Evolutionary conservation across 2,888 invertebrate genomes (phyloP), one percentile per base, ranked within the genome.

Genomic region (Linhomoeus sp.): DNA sequence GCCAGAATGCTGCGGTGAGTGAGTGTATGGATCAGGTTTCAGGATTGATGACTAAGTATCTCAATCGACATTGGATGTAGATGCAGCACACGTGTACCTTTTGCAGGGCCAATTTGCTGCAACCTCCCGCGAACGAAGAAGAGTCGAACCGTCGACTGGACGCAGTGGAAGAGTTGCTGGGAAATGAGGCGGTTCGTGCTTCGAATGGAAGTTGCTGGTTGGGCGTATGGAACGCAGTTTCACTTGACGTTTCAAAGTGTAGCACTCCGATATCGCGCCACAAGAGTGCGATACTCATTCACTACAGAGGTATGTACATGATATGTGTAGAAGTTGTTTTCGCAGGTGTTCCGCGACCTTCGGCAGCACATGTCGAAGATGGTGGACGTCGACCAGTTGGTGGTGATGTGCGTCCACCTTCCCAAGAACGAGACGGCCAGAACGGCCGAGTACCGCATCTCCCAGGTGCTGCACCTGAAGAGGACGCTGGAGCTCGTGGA

Each of bases 371-470:
- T 72, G 14, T 53, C 59, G 15, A 58, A 78, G 56, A 72, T 86
- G 49, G 68, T 75, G 2, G 81, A 82, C 52, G 73, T 84, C n/a
- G 85, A 87, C 58, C 77, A 77, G 59, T 72, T 86, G 20, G 68
- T 86, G 19, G 72, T 77, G 3, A 69, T 73, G 43, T 64, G 60
- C 56, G 53, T 63, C 5, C 62, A 64, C 45, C 56, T 62, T 5
- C 60, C 58, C 1, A 60, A 60, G 50, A 63, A 66, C 46, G 69
- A 70, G 46, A 70, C 69, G 5, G 61, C 72, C 22, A 67, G 66
- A 43, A 69, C 70, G 24, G 78, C 81, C 0, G 82, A 84, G 59
- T 75, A 75, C 1, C 80, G 82, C 63, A 70, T 87, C 37, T 81
- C 80, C 59, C 80, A 81, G 62, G 72, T 79, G n/a, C 35, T 54